Base-by-base conservation (phyloP, 1,140 invertebrate genomes). In the Eurosta solidaginis region DNA sequence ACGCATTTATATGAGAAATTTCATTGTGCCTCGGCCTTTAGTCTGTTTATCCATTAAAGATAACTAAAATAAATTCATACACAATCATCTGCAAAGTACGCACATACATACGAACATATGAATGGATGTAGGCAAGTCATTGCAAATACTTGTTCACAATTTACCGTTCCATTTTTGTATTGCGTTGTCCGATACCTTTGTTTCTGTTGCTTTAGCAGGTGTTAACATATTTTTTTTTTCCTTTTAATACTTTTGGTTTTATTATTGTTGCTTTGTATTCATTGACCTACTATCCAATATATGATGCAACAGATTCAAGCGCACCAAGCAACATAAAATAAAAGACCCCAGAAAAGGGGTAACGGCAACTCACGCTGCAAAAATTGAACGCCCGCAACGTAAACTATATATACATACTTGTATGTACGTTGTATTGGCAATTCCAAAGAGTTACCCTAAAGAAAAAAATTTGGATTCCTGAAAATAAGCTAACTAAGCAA, bases 241-340 rank as follows among this genome's bases (percentile, higher is more conserved):
- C 10, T 59, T 59, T 22, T 36, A 59, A 25, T 29, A 29, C 9
- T 29, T 25, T 17, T 6, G 27, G 54, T n/a, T 59, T 59, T 74
- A 50, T 79, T 79, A n/a, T n/a, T n/a, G n/a, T n/a, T n/a, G n/a
- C n/a, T n/a, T n/a, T n/a, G n/a, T n/a, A 79, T 79, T 79, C 78
- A 79, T 77, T 79, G 78, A 79, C 78, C 78, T 79, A 79, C 78
- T 77, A 79, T 79, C 76, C 76, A 77, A 79, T 77, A 77, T 74
- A 45, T 79, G 78, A 79, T 79, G 78, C 75, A 79, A 79, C 76
- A 40, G 78, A 68, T 25, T 79, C 74, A 75, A 77, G 74, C 76
- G 63, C 76, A 73, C 9, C 33, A 20, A 68, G 59, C n/a, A 20
- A 29, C 36, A 68, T 33, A 36, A 68, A 59, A 52, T 29, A 9